These are phyloP conservation scores for Chrysolina oricalcia DNA, from an alignment of 2,888 invertebrate genomes.

Conservation along the genomic window DNA sequence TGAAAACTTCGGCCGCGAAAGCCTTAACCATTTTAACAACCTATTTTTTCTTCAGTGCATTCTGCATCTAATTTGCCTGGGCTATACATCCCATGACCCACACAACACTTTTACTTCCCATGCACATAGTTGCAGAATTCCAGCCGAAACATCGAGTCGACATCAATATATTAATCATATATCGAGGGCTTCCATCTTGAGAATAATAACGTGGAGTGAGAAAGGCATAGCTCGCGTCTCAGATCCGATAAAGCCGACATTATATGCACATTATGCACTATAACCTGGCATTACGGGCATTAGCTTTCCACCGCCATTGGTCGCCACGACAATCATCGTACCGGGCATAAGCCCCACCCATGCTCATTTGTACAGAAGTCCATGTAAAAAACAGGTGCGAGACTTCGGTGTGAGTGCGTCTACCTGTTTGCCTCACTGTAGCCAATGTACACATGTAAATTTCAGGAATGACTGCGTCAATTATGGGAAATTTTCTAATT, in stretches of 20 bases:
- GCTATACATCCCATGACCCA: too few relatives aligned
- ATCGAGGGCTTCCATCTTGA: conserved; percentile 71
- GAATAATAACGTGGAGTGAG: conserved; percentile 67
- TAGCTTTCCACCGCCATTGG: conserved; percentile 71
- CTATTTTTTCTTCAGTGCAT: too few relatives aligned
- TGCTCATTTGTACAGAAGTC: conserved; percentile 60
- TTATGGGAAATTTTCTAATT: conserved; percentile 67
- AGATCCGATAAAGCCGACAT: conserved; percentile 67
- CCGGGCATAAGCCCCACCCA: conserved; percentile 70
- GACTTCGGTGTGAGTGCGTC: conserved; percentile 31
- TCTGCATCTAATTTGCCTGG: too few relatives aligned
- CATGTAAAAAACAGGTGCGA: conserved; percentile 65
- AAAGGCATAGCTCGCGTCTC: conserved; percentile 61
- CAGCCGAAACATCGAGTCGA: conserved; percentile 1
- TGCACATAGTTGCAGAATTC: too few relatives aligned
- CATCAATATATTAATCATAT: conserved; percentile 59
- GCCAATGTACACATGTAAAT: conserved; percentile 69
- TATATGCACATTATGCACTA: conserved; percentile 71
- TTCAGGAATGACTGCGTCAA: conserved; percentile 64
- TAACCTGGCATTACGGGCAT: conserved; percentile 71
- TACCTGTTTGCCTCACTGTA: conserved; percentile 63
- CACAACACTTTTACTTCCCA: too few relatives aligned
- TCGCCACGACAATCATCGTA: conserved; percentile 70
- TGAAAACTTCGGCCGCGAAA: too few relatives aligned
- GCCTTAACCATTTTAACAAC: too few relatives aligned